A percentile compares a stretch with the other conserved stretches of the same genome.
phyloP scores from a whole-genome alignment of 2,113 vertebrate species.

The Philantomba maxwellii region DNA sequence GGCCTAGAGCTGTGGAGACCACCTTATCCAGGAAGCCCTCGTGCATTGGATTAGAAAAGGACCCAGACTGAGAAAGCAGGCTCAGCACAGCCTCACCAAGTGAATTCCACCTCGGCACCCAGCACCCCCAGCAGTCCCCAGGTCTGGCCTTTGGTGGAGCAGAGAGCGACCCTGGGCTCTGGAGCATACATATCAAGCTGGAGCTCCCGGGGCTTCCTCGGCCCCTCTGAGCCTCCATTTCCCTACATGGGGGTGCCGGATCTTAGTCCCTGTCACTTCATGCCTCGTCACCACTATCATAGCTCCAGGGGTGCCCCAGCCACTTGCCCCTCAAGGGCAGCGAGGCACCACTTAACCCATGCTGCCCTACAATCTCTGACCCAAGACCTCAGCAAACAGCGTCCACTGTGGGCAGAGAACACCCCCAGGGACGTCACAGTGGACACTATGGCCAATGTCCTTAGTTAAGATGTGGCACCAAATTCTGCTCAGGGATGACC shows the following conservation, averaged over 20 bases:
- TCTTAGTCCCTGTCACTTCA: fast-evolving
- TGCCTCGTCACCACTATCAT: fast-evolving
- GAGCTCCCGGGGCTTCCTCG: fast-evolving
- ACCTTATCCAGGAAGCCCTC: constrained; percentile 53
- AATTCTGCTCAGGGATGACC: not conserved
- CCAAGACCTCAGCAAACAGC: fast-evolving
- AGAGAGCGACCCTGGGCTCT: not conserved
- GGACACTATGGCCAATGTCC: fast-evolving
- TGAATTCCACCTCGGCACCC: fast-evolving
- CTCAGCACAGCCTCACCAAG: too few species aligned
- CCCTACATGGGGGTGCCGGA: fast-evolving
- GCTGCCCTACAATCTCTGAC: not conserved
- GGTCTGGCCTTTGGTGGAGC: not conserved
- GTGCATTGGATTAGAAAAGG: constrained; percentile 49
- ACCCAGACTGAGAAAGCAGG: not conserved
- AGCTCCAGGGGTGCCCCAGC: not conserved
- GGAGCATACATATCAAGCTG: too few species aligned
- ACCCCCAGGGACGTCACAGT: not conserved
- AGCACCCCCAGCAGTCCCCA: too few species aligned
- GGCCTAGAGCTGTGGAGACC: constrained; percentile 36
- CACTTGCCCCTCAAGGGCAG: not conserved
- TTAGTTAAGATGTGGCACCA: fast-evolving
- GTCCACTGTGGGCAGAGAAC: too few species aligned
- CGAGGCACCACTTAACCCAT: fast-evolving
- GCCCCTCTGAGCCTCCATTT: not conserved